Percentiles rank a stretch among this genome's conserved stretches.
Evolutionary conservation across 2,113 vertebrate genomes (phyloP).

Genomic region (human): GRCh38 chr7:23786501-23787000

Average conservation of each 20-base stretch:
- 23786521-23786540: slow-evolving; percentile 84
- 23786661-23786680: slow-evolving; percentile 35
- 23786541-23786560: slow-evolving; percentile 84
- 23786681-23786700: slow-evolving; percentile 48
- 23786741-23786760: slow-evolving; percentile 27
- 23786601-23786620: slow-evolving; percentile 85
- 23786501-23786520: slow-evolving; percentile 87
- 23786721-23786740: slow-evolving; percentile 6
- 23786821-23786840: slow-evolving; percentile 78
- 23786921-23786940: slow-evolving; percentile 82
- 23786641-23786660: background rate
- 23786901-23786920: slow-evolving; percentile 80
- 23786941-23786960: background rate
- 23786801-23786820: slow-evolving; percentile 39
- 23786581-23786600: slow-evolving; percentile 81
- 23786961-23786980: slow-evolving; percentile 23
- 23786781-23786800: slow-evolving; percentile 39
- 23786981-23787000: background rate
- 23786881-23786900: slow-evolving; percentile 83
- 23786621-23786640: slow-evolving; percentile 89
- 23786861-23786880: slow-evolving; percentile 87
- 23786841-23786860: slow-evolving; percentile 89
- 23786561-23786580: slow-evolving; percentile 84
- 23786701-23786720: slow-evolving; percentile 24
- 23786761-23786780: background rate